A percentile compares a stretch with the other conserved stretches of the same genome.
These are phyloP conservation scores for Epsilonema sp. DNA, from an alignment of 2,888 invertebrate genomes.

Conservation along the genomic window DNA sequence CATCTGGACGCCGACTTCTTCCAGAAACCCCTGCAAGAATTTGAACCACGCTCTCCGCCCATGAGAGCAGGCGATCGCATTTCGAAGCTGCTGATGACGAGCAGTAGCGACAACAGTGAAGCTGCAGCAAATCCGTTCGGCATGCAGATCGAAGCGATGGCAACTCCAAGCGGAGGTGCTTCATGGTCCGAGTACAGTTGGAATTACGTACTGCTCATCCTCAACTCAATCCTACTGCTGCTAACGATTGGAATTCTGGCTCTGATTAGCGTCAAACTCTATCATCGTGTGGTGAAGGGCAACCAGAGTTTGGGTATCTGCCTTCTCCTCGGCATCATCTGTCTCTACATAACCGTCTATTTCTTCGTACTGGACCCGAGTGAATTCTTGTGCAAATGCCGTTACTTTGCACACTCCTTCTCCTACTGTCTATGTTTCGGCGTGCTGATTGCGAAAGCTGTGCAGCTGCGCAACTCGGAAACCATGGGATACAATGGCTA, in stretches of 20 bases:
- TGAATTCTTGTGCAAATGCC: conserved; percentile 11
- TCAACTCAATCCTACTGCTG: conserved; percentile 15
- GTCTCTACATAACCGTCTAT: conserved; percentile 20
- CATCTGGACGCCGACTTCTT: conserved; percentile 21
- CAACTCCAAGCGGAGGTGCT: not conserved
- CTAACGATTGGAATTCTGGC: conserved; percentile 15
- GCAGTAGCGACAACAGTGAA: not conserved
- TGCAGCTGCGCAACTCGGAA: conserved; percentile 23
- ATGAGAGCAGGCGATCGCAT: no score
- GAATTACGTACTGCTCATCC: conserved; percentile 10
- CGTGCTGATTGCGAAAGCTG: conserved; percentile 25
- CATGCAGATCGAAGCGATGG: not conserved
- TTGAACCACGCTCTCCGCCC: no score
- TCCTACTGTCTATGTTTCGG: conserved; percentile 25
- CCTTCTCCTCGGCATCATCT: conserved; percentile 20
- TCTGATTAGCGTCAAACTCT: conserved; percentile 19
- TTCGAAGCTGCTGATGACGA: not conserved
- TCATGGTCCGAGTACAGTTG: not conserved
- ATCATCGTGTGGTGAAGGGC: conserved; percentile 20
- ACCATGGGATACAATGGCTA: conserved; percentile 16
- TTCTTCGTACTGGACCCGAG: conserved; percentile 22
- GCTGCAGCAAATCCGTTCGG: not conserved
- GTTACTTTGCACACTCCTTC: conserved; percentile 15
- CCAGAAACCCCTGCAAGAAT: conserved; percentile 10
- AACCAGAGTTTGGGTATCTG: conserved; percentile 26